Evolutionary conservation across 2,113 vertebrate genomes (phyloP).

Genomic region (Anas platyrhynchos): DNA sequence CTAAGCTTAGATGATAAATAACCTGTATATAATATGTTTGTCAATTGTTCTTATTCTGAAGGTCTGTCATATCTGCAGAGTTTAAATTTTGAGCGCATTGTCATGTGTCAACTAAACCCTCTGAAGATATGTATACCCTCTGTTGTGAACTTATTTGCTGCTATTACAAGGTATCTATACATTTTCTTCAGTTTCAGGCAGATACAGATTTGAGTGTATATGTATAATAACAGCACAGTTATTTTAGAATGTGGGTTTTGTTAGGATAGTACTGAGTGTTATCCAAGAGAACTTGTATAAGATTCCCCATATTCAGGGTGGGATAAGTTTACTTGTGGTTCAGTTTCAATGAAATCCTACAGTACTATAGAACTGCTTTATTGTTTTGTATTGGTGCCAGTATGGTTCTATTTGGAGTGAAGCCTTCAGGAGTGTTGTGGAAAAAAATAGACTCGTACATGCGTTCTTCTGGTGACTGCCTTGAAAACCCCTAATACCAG

Average conservation of each 20-base stretch:
- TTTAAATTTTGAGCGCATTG: conserved; percentile 93
- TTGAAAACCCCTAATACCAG: neutral
- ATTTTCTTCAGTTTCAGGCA: neutral
- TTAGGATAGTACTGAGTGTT: neutral
- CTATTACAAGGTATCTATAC: conserved; percentile 87
- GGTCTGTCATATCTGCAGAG: conserved; percentile 91
- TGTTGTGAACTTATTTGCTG: conserved; percentile 92
- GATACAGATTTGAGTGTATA: neutral
- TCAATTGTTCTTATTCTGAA: conserved; percentile 58
- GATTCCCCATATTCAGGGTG: neutral
- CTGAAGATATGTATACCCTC: conserved; percentile 93
- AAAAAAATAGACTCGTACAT: neutral
- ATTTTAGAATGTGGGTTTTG: neutral
- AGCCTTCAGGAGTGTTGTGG: neutral
- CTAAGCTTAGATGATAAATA: neutral
- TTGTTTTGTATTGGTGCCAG: neutral
- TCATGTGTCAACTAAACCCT: conserved; percentile 96
- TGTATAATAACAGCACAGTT: neutral
- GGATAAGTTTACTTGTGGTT: neutral
- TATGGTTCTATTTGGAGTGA: neutral
- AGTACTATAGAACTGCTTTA: neutral
- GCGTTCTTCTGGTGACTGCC: neutral
- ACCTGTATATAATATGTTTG: neutral
- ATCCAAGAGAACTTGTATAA: neutral
- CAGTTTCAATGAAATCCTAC: neutral